Evolutionary conservation across 2,113 vertebrate species (phyloP), one percentile per base, ranked within the genome.

Genomic region (Helogale parvula): DNA sequence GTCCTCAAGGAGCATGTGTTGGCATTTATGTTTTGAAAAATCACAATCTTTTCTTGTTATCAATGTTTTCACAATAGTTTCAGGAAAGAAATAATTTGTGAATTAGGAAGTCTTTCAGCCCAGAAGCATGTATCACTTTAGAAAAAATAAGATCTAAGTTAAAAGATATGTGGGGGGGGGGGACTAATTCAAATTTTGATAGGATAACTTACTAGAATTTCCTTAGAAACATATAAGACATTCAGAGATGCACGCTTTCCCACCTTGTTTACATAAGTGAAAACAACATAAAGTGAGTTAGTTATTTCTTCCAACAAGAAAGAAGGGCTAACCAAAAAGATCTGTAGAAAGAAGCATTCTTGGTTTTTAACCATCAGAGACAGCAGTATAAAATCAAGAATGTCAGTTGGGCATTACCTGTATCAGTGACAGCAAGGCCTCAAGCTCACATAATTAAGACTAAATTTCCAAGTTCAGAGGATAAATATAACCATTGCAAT

Each of bases 31-130:
- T 25, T 88, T 92, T 66, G 27, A 72, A 74, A 87, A 84, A 45
- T 72, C 41, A 66, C 38, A 52, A 41, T 23, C 38, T 50, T 66
- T 52, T 63, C 65, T 21, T 47, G n/a, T 88, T 50, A 74, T 63
- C 21, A 88, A 65, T 90, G 52, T 41, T 88, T 92, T 90, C 15
- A 35, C 35, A 77, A 52, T 25, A 80, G 54, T 38, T 87, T 77
- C 54, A 66, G 35, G 16, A 89, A 88, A 89, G 50, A 85, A 92
- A 84, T n/a, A 89, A 60, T 72, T 38, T 41, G 35, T n/a, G 10
- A 66, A 79, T 65, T 54, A 90, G 27, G 50, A 97, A 47, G 57
- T 54, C 52, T 93, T 94, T 96, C 57, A 86, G 52, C 72, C 16
- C 11, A 79, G 50, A 65, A 21, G 50, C 50, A 82, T 35, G 41